These are phyloP conservation scores for Gasterosteus nipponicus DNA, from an alignment of 2,113 vertebrate species.

Conservation along the genomic window DNA sequence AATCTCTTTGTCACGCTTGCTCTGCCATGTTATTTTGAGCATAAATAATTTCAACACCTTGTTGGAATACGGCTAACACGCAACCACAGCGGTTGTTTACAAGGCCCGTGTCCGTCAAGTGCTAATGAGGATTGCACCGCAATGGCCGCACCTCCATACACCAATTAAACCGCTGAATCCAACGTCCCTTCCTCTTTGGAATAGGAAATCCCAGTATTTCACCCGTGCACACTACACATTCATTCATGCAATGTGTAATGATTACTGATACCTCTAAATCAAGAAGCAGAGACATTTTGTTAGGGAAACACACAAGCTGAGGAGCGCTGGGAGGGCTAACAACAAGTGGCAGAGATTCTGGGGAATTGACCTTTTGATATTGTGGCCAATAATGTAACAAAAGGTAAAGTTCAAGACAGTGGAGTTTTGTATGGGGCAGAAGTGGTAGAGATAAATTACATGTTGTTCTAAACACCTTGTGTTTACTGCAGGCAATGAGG, in stretches of 20 bases:
- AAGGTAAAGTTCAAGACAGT: not conserved
- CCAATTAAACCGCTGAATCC: not conserved
- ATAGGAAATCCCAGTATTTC: too few relatives aligned
- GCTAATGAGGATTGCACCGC: not conserved
- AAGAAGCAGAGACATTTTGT: not conserved
- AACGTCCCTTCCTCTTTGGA: not conserved
- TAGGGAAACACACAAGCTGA: not conserved
- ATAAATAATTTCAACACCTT: not conserved
- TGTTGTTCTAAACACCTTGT: not conserved
- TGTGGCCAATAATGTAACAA: slow-evolving; percentile 3
- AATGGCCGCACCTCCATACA: slow-evolving; percentile 7
- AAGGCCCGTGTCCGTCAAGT: slow-evolving; percentile 2
- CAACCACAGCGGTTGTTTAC: slow-evolving; percentile 2
- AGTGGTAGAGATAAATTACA: not conserved
- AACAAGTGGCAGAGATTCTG: not conserved
- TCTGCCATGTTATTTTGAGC: not conserved
- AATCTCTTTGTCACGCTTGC: not conserved
- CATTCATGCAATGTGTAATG: not conserved
- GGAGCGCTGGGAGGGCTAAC: not conserved
- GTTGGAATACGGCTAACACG: slow-evolving; percentile 6
- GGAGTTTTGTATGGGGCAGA: not conserved
- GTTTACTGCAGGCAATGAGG: not conserved
- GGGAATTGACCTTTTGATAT: slow-evolving; percentile 16
- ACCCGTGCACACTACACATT: not conserved
- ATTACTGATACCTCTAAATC: not conserved